Conservation (phyloP, 1,140 invertebrate species). For the Frieseomelitta varia region DNA sequence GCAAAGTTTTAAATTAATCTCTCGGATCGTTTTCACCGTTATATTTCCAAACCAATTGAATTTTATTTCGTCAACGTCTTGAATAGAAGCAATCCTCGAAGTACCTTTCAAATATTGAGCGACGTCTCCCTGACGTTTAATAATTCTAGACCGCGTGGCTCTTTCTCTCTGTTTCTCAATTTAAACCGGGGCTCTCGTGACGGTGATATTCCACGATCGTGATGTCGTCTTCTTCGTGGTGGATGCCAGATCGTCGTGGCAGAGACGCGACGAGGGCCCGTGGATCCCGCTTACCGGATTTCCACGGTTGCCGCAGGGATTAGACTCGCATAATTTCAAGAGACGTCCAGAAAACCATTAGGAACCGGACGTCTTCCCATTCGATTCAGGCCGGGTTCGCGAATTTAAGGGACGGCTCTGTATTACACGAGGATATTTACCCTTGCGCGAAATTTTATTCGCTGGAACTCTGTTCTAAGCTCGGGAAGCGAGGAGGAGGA, state of each 20-base stretch:
- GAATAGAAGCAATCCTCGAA: background rate
- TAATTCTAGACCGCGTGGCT: background rate
- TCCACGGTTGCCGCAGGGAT: slow-evolving; percentile 28
- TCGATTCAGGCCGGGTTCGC: background rate
- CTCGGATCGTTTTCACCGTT: no score
- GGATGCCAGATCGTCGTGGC: background rate
- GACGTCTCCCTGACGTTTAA: background rate
- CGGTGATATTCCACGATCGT: background rate
- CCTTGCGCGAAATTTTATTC: background rate
- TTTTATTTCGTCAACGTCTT: no score
- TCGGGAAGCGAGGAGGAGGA: background rate
- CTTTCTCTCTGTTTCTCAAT: background rate
- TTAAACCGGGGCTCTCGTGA: background rate
- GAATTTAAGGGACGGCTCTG: slow-evolving; percentile 6
- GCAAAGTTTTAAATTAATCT: no score
- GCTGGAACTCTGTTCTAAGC: background rate
- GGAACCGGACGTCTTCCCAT: slow-evolving; percentile 7
- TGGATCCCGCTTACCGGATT: slow-evolving; percentile 46
- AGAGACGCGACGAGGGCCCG: background rate
- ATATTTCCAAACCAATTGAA: no score
- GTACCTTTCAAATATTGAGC: background rate
- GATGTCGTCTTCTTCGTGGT: background rate
- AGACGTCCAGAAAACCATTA: slow-evolving; percentile 44
- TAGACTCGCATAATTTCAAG: slow-evolving; percentile 38
- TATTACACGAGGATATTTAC: slow-evolving; percentile 25